These are phyloP conservation scores for Megaustenia siamemsis DNA, from an alignment of 2,888 invertebrate genomes.

Conservation along the genomic window DNA sequence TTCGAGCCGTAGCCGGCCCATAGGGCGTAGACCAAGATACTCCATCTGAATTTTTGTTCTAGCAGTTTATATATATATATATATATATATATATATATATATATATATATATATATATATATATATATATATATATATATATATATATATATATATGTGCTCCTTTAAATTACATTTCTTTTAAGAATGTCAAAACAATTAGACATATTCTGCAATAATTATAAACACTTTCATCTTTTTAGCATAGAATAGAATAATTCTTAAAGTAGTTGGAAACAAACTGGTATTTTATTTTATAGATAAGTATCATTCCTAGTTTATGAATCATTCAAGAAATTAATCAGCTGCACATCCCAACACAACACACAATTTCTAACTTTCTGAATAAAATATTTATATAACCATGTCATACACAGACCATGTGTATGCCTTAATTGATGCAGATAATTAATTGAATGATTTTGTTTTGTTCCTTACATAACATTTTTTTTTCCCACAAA, in stretches of 20 bases:
- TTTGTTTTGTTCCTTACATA: not conserved
- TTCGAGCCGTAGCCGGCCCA: too few species aligned
- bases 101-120: too few species aligned
- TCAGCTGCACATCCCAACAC: not conserved
- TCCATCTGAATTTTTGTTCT: too few species aligned
- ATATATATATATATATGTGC: too few species aligned
- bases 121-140: too few species aligned
- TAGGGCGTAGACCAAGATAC: too few species aligned
- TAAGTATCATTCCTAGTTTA: not conserved
- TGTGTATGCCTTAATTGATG: not conserved
- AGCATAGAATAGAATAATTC: not conserved
- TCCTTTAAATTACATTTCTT: too few species aligned
- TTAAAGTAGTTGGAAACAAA: not conserved
- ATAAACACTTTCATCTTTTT: not conserved
- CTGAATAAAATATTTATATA: not conserved
- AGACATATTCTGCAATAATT: too few species aligned
- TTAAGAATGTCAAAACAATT: too few species aligned
- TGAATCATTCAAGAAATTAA: not conserved
- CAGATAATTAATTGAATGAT: not conserved
- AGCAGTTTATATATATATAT: too few species aligned
- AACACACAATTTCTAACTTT: not conserved
- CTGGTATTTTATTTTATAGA: not conserved
- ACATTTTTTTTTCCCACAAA: not conserved
- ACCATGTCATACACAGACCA: too few species aligned
- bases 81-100: too few species aligned